Evolutionary conservation across 1,140 invertebrate species (phyloP).

Genomic region (Meloidogyne exigua): DNA sequence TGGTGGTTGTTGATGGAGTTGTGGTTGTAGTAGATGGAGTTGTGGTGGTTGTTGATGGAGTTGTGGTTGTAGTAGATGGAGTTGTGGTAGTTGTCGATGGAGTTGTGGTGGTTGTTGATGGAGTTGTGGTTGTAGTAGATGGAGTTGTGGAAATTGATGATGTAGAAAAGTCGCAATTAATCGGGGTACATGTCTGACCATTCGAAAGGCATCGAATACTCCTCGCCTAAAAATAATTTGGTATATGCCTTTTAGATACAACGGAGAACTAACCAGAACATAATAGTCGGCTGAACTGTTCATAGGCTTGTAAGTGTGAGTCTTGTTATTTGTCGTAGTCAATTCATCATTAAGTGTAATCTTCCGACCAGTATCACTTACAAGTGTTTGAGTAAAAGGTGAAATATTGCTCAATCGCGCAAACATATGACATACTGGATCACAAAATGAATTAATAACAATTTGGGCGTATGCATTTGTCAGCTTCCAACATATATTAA

Average conservation of each 20-base stretch:
- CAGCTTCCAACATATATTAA: background rate
- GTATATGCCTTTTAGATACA: background rate
- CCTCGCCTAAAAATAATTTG: background rate
- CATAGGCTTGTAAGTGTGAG: background rate
- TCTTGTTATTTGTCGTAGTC: background rate
- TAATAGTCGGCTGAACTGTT: slow-evolving; percentile 3
- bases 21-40: background rate
- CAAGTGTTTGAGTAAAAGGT: slow-evolving; percentile 5
- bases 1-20: background rate
- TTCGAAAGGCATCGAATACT: background rate
- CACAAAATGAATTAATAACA: slow-evolving; percentile 8
- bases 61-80: background rate
- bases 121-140: background rate
- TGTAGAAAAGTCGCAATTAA: background rate
- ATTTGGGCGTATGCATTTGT: slow-evolving; percentile 4
- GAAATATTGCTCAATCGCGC: background rate
- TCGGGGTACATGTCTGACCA: background rate
- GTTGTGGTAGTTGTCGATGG: background rate
- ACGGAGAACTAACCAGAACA: background rate
- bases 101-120: background rate
- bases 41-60: background rate
- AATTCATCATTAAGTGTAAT: slow-evolving; percentile 5
- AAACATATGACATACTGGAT: background rate
- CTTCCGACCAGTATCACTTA: background rate
- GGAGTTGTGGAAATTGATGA: background rate